A percentile compares a stretch with the other conserved stretches of the same genome.
Conservation (phyloP, 1,140 invertebrate species). For the Asobara japonica region DNA sequence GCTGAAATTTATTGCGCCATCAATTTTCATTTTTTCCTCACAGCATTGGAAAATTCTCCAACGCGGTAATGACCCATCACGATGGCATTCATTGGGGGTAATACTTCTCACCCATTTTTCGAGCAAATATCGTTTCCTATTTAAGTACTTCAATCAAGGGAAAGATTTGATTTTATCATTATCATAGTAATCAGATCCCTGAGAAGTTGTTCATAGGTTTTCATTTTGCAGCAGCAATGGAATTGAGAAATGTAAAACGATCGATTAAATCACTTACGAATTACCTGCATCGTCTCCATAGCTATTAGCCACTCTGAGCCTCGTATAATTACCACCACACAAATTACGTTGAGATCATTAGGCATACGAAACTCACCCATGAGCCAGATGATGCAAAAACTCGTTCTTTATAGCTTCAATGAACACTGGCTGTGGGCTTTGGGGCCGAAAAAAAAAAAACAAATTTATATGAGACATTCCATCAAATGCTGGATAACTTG, state of each 20-base stretch:
- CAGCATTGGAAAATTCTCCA: too few species aligned
- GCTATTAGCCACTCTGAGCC: slow-evolving; percentile 20
- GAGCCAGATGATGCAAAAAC: slow-evolving; percentile 37
- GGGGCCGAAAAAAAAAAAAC: background rate
- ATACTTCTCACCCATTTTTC: too few species aligned
- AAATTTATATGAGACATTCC: background rate
- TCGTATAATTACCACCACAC: slow-evolving; percentile 29
- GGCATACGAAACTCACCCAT: slow-evolving; percentile 3
- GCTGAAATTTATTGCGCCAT: too few species aligned
- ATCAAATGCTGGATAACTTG: too few species aligned
- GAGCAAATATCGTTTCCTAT: too few species aligned
- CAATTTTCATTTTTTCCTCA: too few species aligned
- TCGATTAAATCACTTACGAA: slow-evolving; percentile 38
- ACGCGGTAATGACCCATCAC: too few species aligned
- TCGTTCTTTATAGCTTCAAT: slow-evolving; percentile 33
- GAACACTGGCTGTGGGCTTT: background rate
- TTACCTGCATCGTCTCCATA: background rate
- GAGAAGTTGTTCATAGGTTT: too few species aligned
- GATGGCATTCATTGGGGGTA: too few species aligned
- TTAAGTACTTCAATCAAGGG: too few species aligned
- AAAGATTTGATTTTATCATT: too few species aligned
- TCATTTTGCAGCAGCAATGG: background rate
- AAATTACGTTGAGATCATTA: slow-evolving; percentile 38
- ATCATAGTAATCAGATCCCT: too few species aligned
- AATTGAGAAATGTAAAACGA: slow-evolving; percentile 38